Conservation (phyloP, 1,140 invertebrate species). For the Panagrolaimus sp. region DNA sequence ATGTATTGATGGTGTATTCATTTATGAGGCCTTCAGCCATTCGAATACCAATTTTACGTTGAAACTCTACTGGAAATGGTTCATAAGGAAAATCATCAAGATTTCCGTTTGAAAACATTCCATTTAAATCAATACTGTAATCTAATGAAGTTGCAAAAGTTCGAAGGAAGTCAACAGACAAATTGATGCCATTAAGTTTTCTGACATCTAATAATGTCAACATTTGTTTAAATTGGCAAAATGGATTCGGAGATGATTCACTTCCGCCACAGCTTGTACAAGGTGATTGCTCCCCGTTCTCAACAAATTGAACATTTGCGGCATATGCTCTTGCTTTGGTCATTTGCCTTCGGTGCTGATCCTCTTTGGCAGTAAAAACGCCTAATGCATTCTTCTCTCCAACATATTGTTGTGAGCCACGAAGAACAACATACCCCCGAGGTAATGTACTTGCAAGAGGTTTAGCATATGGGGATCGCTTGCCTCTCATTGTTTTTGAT, state of each 20-base stretch:
- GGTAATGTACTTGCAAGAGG: not conserved
- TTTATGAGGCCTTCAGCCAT: slow-evolving; percentile 56
- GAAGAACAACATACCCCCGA: not conserved
- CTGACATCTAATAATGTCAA: not conserved
- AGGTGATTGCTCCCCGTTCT: too few relatives aligned
- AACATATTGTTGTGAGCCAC: slow-evolving; percentile 29
- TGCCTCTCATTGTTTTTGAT: too few relatives aligned
- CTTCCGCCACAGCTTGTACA: slow-evolving; percentile 30
- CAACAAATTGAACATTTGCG: too few relatives aligned
- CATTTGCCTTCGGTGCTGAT: too few relatives aligned
- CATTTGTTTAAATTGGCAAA: slow-evolving; percentile 13
- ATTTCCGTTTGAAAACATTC: slow-evolving; percentile 47
- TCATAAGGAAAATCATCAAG: slow-evolving; percentile 56
- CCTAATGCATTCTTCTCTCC: not conserved
- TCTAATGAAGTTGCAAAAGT: slow-evolving; percentile 56
- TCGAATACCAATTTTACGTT: slow-evolving; percentile 40
- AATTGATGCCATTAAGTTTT: slow-evolving; percentile 52
- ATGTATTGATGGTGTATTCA: slow-evolving; percentile 56
- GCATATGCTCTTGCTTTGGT: too few relatives aligned
- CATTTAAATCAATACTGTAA: slow-evolving; percentile 55
- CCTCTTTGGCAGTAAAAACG: too few relatives aligned
- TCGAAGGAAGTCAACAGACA: slow-evolving; percentile 52
- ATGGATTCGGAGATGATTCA: not conserved
- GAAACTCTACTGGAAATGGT: slow-evolving; percentile 56
- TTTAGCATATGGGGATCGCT: slow-evolving; percentile 4